Percentiles rank a stretch among this genome's conserved stretches.
These are phyloP conservation scores for Eledone cirrhosa DNA, from an alignment of 2,888 invertebrate genomes.

Conservation along the genomic window DNA sequence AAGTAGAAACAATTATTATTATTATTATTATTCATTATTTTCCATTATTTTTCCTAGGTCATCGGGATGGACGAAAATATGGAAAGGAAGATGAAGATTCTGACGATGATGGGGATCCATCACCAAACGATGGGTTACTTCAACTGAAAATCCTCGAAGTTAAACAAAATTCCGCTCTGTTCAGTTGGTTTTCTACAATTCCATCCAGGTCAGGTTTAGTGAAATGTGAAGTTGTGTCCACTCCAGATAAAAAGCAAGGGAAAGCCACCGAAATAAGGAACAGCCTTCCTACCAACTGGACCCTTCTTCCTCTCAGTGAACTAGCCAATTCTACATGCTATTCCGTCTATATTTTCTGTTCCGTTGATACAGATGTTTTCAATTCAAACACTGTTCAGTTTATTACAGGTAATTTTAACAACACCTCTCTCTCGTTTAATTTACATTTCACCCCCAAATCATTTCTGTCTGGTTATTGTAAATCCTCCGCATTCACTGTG, in stretches of 20 bases:
- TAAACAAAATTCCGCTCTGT: conserved; percentile 7
- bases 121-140: background rate
- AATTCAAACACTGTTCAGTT: conserved; percentile 16
- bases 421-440: too few species aligned
- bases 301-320: background rate
- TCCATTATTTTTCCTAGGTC: too few species aligned
- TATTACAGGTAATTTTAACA: conserved; percentile 6
- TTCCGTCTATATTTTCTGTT: conserved; percentile 17
- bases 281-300: conserved; percentile 20
- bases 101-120: background rate
- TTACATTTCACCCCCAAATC: too few species aligned
- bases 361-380: background rate
- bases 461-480: too few species aligned
- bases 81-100: background rate
- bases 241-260: conserved; percentile 11
- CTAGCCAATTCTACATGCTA: background rate
- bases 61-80: too few species aligned
- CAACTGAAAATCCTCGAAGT: background rate
- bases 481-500: too few species aligned
- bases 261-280: conserved; percentile 8
- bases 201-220: conserved; percentile 10
- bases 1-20: too few species aligned
- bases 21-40: too few species aligned
- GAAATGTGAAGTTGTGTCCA: conserved; percentile 20
- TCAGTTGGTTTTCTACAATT: conserved; percentile 20